These are phyloP conservation scores for Drosophila ogumai DNA, from an alignment of 1,140 invertebrate genomes.

Conservation along the genomic window DNA sequence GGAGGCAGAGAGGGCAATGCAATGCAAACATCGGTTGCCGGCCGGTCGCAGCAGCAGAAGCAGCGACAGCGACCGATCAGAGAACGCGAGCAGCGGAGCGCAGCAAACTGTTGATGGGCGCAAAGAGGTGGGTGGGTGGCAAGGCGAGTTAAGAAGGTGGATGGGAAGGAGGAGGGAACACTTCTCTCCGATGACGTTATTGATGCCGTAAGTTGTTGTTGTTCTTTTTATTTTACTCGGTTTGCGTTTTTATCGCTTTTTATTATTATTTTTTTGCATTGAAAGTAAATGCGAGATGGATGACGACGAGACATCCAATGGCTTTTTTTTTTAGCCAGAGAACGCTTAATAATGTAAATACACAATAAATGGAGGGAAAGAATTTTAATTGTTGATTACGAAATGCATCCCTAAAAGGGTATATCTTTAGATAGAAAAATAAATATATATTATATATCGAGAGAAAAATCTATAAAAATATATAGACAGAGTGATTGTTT, in stretches of 20 bases:
- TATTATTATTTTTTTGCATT: constrained; percentile 30
- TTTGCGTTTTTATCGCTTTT: not conserved
- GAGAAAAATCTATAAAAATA: not conserved
- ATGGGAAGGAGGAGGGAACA: constrained; percentile 1
- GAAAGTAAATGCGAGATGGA: constrained; percentile 37
- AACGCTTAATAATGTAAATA: not conserved
- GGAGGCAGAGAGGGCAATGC: constrained; percentile 7
- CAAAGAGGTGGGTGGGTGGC: not conserved
- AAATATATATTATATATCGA: not conserved
- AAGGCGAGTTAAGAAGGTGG: not conserved
- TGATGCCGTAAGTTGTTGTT: constrained; percentile 66
- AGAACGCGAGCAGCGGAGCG: constrained; percentile 8
- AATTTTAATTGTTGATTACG: no score
- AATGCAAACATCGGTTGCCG: constrained; percentile 64
- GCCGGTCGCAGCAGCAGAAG: constrained; percentile 56
- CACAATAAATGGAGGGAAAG: not conserved
- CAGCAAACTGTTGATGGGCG: constrained; percentile 31
- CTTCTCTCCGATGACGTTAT: constrained; percentile 64
- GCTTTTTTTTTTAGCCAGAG: not conserved
- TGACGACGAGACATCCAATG: constrained; percentile 9
- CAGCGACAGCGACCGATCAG: constrained; percentile 14
- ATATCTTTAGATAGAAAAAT: not conserved
- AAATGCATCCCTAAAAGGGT: not conserved
- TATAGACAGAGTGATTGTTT: no score
- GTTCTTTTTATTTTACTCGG: constrained; percentile 1